Base-by-base conservation (phyloP, 2,888 invertebrate genomes). In the Diogma glabrata region DNA sequence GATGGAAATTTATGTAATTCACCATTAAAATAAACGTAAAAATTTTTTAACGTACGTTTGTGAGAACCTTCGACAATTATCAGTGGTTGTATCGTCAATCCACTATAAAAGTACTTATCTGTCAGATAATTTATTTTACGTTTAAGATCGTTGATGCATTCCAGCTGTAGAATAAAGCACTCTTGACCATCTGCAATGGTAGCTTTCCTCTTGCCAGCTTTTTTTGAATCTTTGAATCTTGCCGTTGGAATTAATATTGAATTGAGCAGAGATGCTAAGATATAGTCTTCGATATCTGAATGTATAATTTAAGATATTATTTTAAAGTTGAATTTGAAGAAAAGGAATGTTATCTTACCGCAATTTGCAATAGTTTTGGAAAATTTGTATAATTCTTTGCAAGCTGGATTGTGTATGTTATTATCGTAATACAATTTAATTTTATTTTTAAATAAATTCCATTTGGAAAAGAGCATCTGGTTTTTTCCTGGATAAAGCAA, bases 31-130 rank as follows among this genome's bases (percentile, higher is more conserved):
- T 55, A 55, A 12, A 57, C 43, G 24, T 47, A 53, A 54, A 54
- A 56, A 22, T 20, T 17, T 49, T 33, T 53, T 19, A 53, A 22
- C 30, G 51, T 28, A 4, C 19, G 14, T 28, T 52, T 51, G 30
- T n/a, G n/a, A n/a, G n/a, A n/a, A n/a, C 50, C 49, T 22, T 40
- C 19, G 26, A 55, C 56, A 54, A 22, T n/a, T n/a, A 57, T 48
- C 38, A 56, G 53, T 20, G 58, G 56, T 47, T 57, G 55, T 33
- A 58, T 53, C 16, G 55, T 55, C 8, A 57, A 36, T 14, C 57
- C 53, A 24, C 48, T 47, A 43, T 52, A 53, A 48, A 53, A 57
- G 49, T 56, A 57, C 43, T 55, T 56, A 28, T 45, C 46, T 10
- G 51, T 50, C 20, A 56, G 20, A n/a, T n/a, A n/a, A n/a, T n/a